Evolutionary conservation across 2,888 invertebrate species (phyloP).

Genomic region (Rambutsinella grinnellia): DNA sequence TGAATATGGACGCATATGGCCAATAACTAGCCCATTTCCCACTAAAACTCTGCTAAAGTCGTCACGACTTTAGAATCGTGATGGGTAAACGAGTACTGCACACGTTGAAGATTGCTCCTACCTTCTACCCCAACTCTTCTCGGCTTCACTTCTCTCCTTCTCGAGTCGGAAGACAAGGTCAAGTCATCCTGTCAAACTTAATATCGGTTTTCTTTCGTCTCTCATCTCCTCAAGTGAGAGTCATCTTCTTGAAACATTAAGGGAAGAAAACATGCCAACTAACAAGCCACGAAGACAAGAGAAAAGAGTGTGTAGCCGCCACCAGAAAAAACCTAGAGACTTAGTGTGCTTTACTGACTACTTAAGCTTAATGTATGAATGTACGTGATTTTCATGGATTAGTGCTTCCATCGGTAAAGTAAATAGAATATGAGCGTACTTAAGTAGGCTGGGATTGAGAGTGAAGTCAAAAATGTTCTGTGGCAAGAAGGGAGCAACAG

Average conservation of each 20-base stretch:
- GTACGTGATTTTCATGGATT: slow-evolving; percentile 47
- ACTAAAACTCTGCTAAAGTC: background rate
- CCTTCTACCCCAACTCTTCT: slow-evolving; percentile 13
- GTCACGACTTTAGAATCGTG: slow-evolving; percentile 51
- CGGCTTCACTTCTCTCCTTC: slow-evolving; percentile 35
- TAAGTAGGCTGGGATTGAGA: slow-evolving; percentile 21
- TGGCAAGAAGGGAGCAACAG: too few relatives aligned
- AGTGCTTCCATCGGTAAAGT: slow-evolving; percentile 44
- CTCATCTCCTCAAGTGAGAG: slow-evolving; percentile 4
- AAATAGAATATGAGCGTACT: slow-evolving; percentile 27
- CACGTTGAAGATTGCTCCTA: slow-evolving; percentile 7
- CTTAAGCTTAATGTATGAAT: slow-evolving; percentile 24
- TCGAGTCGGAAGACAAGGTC: slow-evolving; percentile 49
- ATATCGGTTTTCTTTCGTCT: slow-evolving; percentile 52
- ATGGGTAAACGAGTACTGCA: slow-evolving; percentile 22
- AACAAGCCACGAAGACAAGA: background rate
- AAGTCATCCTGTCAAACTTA: slow-evolving; percentile 57
- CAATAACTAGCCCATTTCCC: background rate
- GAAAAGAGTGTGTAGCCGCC: background rate
- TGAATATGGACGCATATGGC: slow-evolving; percentile 28
- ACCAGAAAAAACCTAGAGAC: too few relatives aligned
- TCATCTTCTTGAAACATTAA: background rate
- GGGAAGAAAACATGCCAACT: background rate
- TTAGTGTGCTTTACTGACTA: slow-evolving; percentile 27
- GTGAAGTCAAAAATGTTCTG: slow-evolving; percentile 24